These are phyloP conservation scores for Perca schrenkii DNA, from an alignment of 2,113 vertebrate genomes.

Conservation along the genomic window DNA sequence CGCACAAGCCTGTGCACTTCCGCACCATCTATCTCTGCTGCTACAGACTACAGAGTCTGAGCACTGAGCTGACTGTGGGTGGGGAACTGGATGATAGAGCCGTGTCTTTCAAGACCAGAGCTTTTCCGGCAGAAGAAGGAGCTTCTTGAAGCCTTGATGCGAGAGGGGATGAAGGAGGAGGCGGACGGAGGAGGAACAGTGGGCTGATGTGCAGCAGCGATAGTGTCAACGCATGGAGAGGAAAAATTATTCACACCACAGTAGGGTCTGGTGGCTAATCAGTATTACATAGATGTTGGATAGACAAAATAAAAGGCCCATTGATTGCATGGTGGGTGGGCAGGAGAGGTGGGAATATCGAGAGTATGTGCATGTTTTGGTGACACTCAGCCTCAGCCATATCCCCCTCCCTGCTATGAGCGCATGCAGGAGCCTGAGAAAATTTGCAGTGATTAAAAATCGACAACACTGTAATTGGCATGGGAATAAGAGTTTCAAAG, in stretches of 20 bases:
- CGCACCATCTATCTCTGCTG: slow-evolving; percentile 48
- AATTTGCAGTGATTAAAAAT: slow-evolving; percentile 72
- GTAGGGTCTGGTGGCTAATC: slow-evolving; percentile 42
- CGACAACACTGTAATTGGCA: slow-evolving; percentile 44
- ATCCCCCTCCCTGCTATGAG: slow-evolving; percentile 34
- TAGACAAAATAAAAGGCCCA: slow-evolving; percentile 29
- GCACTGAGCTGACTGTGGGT: slow-evolving; percentile 8
- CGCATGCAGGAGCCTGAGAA: slow-evolving; percentile 42
- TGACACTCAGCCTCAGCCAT: background rate
- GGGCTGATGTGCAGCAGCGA: slow-evolving; percentile 17
- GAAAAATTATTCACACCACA: slow-evolving; percentile 55
- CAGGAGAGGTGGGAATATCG: slow-evolving; percentile 37
- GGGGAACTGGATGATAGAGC: slow-evolving; percentile 35
- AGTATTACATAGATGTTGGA: slow-evolving; percentile 42
- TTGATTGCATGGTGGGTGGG: slow-evolving; percentile 53
- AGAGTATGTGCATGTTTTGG: slow-evolving; percentile 20
- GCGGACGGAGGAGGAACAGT: background rate
- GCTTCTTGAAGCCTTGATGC: slow-evolving; percentile 32
- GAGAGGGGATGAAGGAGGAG: slow-evolving; percentile 2
- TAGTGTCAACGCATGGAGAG: slow-evolving; percentile 16
- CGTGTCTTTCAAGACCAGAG: slow-evolving; percentile 44
- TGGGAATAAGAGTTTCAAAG: slow-evolving; percentile 46
- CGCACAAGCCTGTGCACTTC: slow-evolving; percentile 22
- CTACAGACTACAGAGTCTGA: background rate
- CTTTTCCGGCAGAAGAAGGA: slow-evolving; percentile 29